Evolutionary conservation across 2,797 vertebrate genomes (phyloP), one percentile per base, ranked within the genome.

Genomic region (Parauchenoglanis ngamensis): DNA sequence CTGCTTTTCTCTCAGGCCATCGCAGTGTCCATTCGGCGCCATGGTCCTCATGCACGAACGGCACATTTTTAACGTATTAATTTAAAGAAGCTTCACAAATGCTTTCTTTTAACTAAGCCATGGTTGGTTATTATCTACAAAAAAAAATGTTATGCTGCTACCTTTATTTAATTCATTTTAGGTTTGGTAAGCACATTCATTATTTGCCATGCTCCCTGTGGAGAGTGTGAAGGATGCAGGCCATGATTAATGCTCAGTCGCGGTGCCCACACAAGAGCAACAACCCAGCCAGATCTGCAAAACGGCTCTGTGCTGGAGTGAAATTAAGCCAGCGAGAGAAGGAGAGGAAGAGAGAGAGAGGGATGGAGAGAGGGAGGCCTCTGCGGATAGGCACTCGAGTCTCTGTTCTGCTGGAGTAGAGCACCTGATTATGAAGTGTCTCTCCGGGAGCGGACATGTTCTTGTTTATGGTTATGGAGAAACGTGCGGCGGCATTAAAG

Each of bases 401-500:
- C 65, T 90, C 81, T 85, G 88, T 90, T 89, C 81, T 86, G 87
- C 76, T 89, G 90, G 90, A 92, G 89, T 89, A 85, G 61, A 83
- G 63, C 88, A 89, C 90, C 91, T 92, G 91, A 89, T 88, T 91
- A 89, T 84, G 82, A 78, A 89, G 89, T 89, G 88, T 79, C 89
- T 87, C 88, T 80, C 59, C 77, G 85, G 90, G 83, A 90, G 88
- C 63, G 28, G 84, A 87, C 86, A 90, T 91, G 88, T 91, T 89
- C 90, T 89, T 91, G 91, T 91, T 92, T 90, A 91, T 90, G 88
- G 86, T 89, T 90, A 91, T 90, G 88, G 84, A 82, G 88, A 90
- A 88, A 88, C 92, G 90, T 92, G 92, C 73, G 7, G 86, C 57
- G 49, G 92, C 89, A 92, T 92, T 91, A 91, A 86, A 91, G 89